phyloP scores from a whole-genome alignment of 1,140 invertebrate genomes.

The Calephelis nemesis region DNA sequence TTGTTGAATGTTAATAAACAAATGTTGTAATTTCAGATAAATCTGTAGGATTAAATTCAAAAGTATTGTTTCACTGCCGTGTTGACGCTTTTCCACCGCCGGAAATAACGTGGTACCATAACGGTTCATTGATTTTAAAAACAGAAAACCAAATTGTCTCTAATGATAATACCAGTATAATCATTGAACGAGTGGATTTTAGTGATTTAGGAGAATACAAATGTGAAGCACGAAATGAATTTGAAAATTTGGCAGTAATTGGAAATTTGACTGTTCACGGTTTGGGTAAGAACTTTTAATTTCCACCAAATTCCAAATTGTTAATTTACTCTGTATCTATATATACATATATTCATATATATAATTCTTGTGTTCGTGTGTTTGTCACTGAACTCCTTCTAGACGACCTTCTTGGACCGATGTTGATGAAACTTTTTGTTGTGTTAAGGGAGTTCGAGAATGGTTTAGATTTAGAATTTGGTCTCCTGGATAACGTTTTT shows the following conservation, averaged over 20 bases:
- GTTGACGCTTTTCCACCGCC: conserved; percentile 41
- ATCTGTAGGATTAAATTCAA: conserved; percentile 49
- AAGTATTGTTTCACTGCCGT: conserved; percentile 42
- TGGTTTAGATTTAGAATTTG: too few species aligned
- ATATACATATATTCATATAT: too few species aligned
- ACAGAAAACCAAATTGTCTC: conserved; percentile 35
- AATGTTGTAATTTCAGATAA: conserved; percentile 44
- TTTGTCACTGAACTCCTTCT: too few species aligned
- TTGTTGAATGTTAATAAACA: too few species aligned
- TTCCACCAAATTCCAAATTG: too few species aligned
- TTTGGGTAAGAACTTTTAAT: conserved; percentile 45
- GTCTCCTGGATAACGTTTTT: too few species aligned
- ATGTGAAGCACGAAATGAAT: conserved; percentile 56
- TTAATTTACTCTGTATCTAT: too few species aligned
- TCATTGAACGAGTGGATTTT: conserved; percentile 49
- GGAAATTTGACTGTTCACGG: conserved; percentile 45
- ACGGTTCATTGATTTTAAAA: conserved; percentile 30
- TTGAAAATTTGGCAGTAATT: conserved; percentile 43
- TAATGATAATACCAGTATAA: conserved; percentile 35
- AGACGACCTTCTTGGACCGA: too few species aligned
- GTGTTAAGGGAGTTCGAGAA: too few species aligned
- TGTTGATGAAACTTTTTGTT: too few species aligned
- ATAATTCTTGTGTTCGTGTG: too few species aligned
- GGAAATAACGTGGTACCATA: conserved; percentile 43
- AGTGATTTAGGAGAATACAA: conserved; percentile 49